Base-by-base conservation (phyloP, 2,888 invertebrate genomes). In the Conchocele bisecta region DNA sequence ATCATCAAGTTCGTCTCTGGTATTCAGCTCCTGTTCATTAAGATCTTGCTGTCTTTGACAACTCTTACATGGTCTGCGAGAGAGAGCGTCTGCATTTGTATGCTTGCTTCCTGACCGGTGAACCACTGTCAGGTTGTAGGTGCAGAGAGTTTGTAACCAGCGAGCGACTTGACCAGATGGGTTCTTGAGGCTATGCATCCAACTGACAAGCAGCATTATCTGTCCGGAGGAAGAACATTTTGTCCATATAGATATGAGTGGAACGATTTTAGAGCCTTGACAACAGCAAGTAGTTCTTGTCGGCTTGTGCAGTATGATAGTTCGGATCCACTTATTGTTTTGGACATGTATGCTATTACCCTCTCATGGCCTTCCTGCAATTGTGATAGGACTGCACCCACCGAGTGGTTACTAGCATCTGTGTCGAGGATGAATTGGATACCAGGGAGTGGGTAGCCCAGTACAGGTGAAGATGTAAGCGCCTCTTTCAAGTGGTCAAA, bases 101-200 rank as follows among this genome's bases (percentile, higher is more conserved):
- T 71, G 70, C 0, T 24, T 59, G 15, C 15, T 29, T 9, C 75
- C 70, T 11, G 17, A 20, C 1, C 75, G 24, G 39, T 75, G 66
- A 1, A 42, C 31, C 6, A 71, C 56, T 6, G 5, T 37, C 1
- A 75, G 13, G 46, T 75, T 54, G 29, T 71, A 75, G 6, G 60
- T 68, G n/a, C 48, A 46, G 9, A 75, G 15, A 31, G 63, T 58
- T 26, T 73, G 58, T 7, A 73, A 13, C 73, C 67, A 67, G 4
- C 58, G 24, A 24, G 67, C 66, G 26, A 66, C 50, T 35, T 72
- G 72, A 41, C 76, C 76, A 37, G 64, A 58, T 20, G 76, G 76
- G 2, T 20, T 31, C 44, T 57, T 37, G n/a, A n/a, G n/a, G n/a
- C n/a, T n/a, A n/a, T n/a, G n/a, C n/a, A n/a, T n/a, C n/a, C n/a